A percentile compares a stretch with the other conserved stretches of the same genome.
Conservation (phyloP, 2,888 invertebrate species). For the Noctuana brunneofusca region DNA sequence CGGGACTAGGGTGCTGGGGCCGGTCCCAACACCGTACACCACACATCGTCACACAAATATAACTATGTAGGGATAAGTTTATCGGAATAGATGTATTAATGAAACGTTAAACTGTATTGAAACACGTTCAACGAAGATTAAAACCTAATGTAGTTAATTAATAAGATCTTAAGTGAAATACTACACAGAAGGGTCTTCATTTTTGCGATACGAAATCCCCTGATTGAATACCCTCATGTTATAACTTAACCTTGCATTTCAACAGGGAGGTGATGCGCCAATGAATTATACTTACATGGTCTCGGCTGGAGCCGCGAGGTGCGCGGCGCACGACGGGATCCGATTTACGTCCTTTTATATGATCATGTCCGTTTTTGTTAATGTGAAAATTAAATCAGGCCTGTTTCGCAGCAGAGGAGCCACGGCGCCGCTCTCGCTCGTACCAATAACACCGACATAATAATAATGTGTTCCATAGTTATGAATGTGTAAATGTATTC, state of each 20-base stretch:
- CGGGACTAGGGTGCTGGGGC: too few species aligned
- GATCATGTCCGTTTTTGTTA: slow-evolving; percentile 76
- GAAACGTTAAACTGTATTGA: too few species aligned
- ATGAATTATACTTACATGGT: slow-evolving; percentile 62
- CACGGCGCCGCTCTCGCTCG: slow-evolving; percentile 16
- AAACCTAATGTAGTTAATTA: too few species aligned
- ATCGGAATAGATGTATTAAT: too few species aligned
- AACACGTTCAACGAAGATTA: too few species aligned
- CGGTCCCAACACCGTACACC: too few species aligned
- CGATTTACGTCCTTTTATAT: slow-evolving; percentile 75
- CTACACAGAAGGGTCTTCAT: background rate
- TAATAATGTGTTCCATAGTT: slow-evolving; percentile 29
- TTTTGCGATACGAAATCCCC: slow-evolving; percentile 15
- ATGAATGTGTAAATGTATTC: slow-evolving; percentile 28
- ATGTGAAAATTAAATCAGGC: slow-evolving; percentile 75
- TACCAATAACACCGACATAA: slow-evolving; percentile 27
- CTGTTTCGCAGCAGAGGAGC: slow-evolving; percentile 40
- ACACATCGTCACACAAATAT: too few species aligned
- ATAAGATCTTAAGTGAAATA: background rate
- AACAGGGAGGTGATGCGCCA: slow-evolving; percentile 56
- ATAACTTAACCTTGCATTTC: slow-evolving; percentile 7
- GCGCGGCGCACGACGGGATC: slow-evolving; percentile 66
- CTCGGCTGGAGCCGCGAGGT: slow-evolving; percentile 36
- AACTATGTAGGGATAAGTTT: too few species aligned
- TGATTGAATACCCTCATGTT: background rate